phyloP scores from a whole-genome alignment of 2,888 invertebrate species.

The Sesamia inferens region DNA sequence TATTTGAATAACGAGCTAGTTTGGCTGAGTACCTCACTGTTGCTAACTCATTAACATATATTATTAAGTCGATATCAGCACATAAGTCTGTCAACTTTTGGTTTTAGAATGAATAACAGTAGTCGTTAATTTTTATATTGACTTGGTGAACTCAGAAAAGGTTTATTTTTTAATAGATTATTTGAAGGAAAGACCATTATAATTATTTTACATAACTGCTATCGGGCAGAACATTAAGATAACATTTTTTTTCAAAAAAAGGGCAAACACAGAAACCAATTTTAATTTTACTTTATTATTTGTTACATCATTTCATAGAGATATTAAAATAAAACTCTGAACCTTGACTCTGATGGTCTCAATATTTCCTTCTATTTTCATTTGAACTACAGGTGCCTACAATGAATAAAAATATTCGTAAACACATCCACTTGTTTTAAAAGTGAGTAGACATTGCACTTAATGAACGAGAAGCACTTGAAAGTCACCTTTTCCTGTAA shows the following conservation, averaged over 20 bases:
- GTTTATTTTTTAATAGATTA: conserved; percentile 1
- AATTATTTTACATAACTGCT: background rate
- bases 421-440: background rate
- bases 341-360: background rate
- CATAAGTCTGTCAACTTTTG: conserved; percentile 28
- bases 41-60: conserved; percentile 17
- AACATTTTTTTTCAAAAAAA: background rate
- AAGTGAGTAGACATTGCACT: background rate
- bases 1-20: conserved; percentile 19
- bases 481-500: background rate
- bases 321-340: background rate
- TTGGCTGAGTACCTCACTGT: conserved; percentile 14
- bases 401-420: background rate
- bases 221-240: background rate
- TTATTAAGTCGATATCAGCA: conserved; percentile 26
- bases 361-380: background rate
- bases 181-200: background rate
- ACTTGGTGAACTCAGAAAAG: conserved; percentile 16
- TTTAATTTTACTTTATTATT: background rate
- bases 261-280: background rate
- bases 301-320: background rate
- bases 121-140: conserved; percentile 13
- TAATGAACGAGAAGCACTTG: background rate
- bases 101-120: conserved; percentile 16
- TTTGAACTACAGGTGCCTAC: background rate